Percentiles rank a stretch among this genome's conserved stretches.
Conservation (phyloP, 2,888 invertebrate species). For the Agrochola lychnidis region DNA sequence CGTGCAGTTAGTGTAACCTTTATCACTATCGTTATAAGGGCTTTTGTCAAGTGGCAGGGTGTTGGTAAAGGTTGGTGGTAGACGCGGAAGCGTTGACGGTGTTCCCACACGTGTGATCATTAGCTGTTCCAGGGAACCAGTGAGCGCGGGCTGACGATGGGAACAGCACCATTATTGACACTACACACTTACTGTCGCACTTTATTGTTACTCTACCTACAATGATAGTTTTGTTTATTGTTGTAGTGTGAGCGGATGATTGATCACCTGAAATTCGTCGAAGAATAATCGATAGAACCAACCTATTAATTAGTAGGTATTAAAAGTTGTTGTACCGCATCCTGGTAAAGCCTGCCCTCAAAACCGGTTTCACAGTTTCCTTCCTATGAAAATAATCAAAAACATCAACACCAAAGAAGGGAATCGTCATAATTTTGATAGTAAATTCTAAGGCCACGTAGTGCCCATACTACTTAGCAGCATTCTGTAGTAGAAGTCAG, state of each 20-base stretch:
- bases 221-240: constrained; percentile 43
- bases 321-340: background rate
- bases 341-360: background rate
- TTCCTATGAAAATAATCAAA: background rate
- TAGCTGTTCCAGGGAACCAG: constrained; percentile 83
- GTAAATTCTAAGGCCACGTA: background rate
- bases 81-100: constrained; percentile 77
- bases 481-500: constrained; percentile 32
- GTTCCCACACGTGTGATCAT: constrained; percentile 84
- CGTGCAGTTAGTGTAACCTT: constrained; percentile 26
- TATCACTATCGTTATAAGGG: constrained; percentile 18
- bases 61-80: constrained; percentile 20
- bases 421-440: background rate
- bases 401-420: background rate
- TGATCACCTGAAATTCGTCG: constrained; percentile 12
- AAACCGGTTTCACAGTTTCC: too few relatives aligned
- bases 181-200: constrained; percentile 63
- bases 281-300: background rate
- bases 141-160: constrained; percentile 72
- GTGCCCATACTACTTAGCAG: constrained; percentile 8
- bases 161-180: constrained; percentile 78
- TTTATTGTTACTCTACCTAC: constrained; percentile 51
- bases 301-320: background rate
- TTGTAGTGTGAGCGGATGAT: constrained; percentile 31
- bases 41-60: constrained; percentile 18